These are phyloP conservation scores for Sciaenops ocellatus DNA, from an alignment of 2,797 vertebrate species.

Conservation along the genomic window DNA sequence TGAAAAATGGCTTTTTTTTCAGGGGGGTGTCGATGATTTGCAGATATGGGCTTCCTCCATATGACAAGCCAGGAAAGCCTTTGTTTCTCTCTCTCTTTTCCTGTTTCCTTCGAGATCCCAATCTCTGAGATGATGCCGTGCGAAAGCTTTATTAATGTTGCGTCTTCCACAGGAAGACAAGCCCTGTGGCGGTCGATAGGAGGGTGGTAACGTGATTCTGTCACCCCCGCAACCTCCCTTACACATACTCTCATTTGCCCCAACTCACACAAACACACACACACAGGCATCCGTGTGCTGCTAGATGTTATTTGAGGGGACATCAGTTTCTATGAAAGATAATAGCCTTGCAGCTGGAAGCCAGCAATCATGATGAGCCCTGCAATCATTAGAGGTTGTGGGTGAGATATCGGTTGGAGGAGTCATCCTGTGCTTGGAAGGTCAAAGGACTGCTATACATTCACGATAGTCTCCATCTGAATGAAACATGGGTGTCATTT, in stretches of 20 bases:
- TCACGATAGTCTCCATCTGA: slow-evolving; percentile 30
- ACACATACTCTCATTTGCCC: slow-evolving; percentile 40
- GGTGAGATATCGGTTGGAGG: slow-evolving; percentile 38
- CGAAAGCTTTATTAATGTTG: slow-evolving; percentile 72
- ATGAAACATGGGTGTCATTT: slow-evolving; percentile 16
- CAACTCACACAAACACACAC: neutral
- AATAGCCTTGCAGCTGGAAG: slow-evolving; percentile 68
- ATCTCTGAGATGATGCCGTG: slow-evolving; percentile 47
- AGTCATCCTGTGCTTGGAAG: slow-evolving; percentile 42
- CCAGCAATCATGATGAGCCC: slow-evolving; percentile 56
- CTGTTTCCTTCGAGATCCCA: slow-evolving; percentile 40
- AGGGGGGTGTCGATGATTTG: neutral
- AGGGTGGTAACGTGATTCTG: slow-evolving; percentile 65
- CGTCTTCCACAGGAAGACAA: slow-evolving; percentile 59
- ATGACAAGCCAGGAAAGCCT: slow-evolving; percentile 6
- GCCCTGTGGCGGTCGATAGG: slow-evolving; percentile 69
- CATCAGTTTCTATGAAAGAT: slow-evolving; percentile 68
- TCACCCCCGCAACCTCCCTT: slow-evolving; percentile 47
- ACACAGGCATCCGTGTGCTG: slow-evolving; percentile 21
- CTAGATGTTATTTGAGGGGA: slow-evolving; percentile 64
- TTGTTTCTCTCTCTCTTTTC: slow-evolving; percentile 10
- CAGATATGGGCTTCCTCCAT: slow-evolving; percentile 14
- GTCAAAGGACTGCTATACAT: slow-evolving; percentile 42
- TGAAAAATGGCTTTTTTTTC: slow-evolving; percentile 20
- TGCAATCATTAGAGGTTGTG: slow-evolving; percentile 51